phyloP scores from a whole-genome alignment of 2,797 vertebrate genomes.

The Moxostoma hubbsi region DNA sequence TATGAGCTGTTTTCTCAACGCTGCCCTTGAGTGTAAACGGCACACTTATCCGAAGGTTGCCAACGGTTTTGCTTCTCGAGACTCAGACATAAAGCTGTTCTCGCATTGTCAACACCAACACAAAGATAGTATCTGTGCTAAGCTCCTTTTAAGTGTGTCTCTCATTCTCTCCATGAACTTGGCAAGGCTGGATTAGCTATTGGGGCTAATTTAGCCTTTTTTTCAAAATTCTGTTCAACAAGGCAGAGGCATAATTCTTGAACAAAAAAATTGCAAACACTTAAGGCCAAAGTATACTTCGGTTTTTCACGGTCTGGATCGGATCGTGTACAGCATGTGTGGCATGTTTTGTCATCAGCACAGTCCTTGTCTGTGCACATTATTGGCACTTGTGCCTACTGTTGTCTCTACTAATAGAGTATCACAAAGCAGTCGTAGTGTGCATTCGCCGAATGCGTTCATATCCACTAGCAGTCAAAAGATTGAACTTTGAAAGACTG shows the following conservation, averaged over 20 bases:
- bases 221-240: slow-evolving; percentile 38
- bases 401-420: no score
- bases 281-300: not conserved
- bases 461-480: no score
- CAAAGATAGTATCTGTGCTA: slow-evolving; percentile 64
- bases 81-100: slow-evolving; percentile 44
- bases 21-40: slow-evolving; percentile 34
- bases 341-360: no score
- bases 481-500: no score
- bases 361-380: no score
- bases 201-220: slow-evolving; percentile 56
- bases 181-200: slow-evolving; percentile 57
- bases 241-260: slow-evolving; percentile 38
- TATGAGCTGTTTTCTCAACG: slow-evolving; percentile 15
- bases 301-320: no score
- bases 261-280: slow-evolving; percentile 47
- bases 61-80: slow-evolving; percentile 43
- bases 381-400: no score
- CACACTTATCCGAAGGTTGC: slow-evolving; percentile 50
- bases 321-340: no score
- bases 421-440: no score
- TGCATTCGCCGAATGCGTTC: no score
- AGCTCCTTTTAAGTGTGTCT: slow-evolving; percentile 44
- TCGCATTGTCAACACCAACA: slow-evolving; percentile 58
- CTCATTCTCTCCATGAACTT: slow-evolving; percentile 47